These are phyloP conservation scores for Coracias cyanogaster DNA, from an alignment of 2,797 vertebrate genomes.

Conservation along the genomic window DNA sequence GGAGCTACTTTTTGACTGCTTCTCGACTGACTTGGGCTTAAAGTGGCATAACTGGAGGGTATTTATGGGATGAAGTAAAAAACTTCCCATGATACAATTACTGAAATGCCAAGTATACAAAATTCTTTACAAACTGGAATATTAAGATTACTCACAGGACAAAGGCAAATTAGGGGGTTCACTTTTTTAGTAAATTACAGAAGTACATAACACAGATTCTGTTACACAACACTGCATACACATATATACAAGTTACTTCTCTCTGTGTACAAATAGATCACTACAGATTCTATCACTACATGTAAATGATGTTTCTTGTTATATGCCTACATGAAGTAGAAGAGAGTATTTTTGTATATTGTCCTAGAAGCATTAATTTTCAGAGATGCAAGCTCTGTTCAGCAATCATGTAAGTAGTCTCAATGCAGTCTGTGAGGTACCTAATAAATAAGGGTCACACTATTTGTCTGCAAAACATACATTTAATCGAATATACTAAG, in stretches of 20 bases:
- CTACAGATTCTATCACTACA: background rate
- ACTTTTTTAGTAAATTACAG: slow-evolving; percentile 7
- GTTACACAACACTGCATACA: background rate
- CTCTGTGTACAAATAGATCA: background rate
- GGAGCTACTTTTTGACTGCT: background rate
- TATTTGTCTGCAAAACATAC: background rate
- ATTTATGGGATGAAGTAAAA: background rate
- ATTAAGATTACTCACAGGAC: background rate
- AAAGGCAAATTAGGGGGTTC: background rate
- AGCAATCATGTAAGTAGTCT: background rate
- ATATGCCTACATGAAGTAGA: background rate
- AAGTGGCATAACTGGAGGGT: background rate
- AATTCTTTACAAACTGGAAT: background rate
- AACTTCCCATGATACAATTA: background rate
- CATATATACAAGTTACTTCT: background rate
- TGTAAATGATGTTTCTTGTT: background rate
- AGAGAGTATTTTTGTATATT: background rate
- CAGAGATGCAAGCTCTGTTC: background rate
- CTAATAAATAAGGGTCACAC: background rate
- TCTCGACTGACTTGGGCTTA: background rate
- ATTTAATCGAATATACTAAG: background rate
- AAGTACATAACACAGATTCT: background rate
- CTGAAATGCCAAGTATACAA: background rate
- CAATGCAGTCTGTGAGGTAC: background rate
- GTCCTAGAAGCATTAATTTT: background rate